These are phyloP conservation scores for Meloidogyne hapla DNA, from an alignment of 1,140 invertebrate genomes.

Conservation along the genomic window DNA sequence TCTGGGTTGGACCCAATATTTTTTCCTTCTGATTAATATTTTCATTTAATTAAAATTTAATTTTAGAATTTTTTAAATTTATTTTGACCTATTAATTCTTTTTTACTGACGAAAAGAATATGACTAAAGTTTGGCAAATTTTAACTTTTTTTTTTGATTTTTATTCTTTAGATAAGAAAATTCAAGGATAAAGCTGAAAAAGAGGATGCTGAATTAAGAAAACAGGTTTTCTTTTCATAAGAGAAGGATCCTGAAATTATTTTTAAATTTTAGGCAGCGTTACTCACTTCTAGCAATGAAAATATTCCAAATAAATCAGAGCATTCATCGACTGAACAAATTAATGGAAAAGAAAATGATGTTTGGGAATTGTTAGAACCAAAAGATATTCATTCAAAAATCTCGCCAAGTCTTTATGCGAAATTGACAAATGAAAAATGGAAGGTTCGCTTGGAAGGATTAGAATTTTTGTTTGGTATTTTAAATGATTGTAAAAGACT, in stretches of 20 bases:
- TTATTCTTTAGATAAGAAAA: conserved; percentile 17
- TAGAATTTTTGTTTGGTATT: conserved; percentile 77
- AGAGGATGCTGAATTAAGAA: conserved; percentile 39
- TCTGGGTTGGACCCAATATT: too few relatives aligned
- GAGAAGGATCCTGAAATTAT: background rate
- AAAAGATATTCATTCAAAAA: conserved; percentile 84
- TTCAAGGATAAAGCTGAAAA: conserved; percentile 36
- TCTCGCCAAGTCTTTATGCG: conserved; percentile 92
- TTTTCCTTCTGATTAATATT: too few relatives aligned
- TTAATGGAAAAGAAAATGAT: conserved; percentile 72
- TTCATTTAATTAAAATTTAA: background rate
- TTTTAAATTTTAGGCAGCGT: background rate
- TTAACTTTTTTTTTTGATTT: background rate
- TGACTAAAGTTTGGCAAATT: conserved; percentile 74
- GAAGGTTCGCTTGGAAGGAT: conserved; percentile 87
- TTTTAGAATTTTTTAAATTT: background rate
- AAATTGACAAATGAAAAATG: conserved; percentile 91
- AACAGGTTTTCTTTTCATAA: background rate
- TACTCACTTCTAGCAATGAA: background rate
- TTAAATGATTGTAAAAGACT: conserved; percentile 73
- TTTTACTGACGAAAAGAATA: conserved; percentile 78
- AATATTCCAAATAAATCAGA: background rate
- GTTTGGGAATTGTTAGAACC: conserved; percentile 85
- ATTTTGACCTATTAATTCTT: conserved; percentile 71
- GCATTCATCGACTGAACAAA: too few relatives aligned